phyloP scores from a whole-genome alignment of 2,797 vertebrate species.

The Dendrocincla fuliginosa region DNA sequence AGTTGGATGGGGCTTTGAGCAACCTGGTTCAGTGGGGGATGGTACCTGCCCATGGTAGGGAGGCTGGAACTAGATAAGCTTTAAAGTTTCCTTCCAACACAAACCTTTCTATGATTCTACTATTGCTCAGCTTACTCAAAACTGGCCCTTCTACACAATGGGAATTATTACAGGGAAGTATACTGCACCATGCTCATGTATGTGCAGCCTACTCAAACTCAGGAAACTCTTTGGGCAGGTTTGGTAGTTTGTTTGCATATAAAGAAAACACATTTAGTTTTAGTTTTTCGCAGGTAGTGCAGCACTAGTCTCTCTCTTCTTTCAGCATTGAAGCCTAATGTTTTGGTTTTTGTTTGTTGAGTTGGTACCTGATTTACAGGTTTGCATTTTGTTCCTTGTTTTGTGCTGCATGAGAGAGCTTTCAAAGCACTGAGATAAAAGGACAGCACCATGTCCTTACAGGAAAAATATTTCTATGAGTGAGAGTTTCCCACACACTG shows the following conservation, averaged over 20 bases:
- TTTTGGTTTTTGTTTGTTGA: not conserved
- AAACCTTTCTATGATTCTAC: not conserved
- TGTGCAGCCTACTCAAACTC: not conserved
- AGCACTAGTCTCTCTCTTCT: not conserved
- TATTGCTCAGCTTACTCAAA: not conserved
- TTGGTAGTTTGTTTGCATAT: not conserved
- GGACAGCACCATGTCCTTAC: fast-evolving
- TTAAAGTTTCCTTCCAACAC: not conserved
- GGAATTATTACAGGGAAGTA: not conserved
- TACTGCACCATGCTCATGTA: fast-evolving
- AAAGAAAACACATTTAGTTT: not conserved
- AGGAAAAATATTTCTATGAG: not conserved
- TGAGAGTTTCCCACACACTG: not conserved
- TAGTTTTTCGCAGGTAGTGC: not conserved
- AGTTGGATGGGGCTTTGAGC: not conserved
- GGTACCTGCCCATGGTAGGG: not conserved
- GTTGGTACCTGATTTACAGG: not conserved
- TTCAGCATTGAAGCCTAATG: not conserved
- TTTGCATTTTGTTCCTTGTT: not conserved
- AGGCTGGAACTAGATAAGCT: not conserved
- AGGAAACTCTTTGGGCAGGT: not conserved
- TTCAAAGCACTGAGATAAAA: not conserved
- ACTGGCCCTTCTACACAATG: not conserved
- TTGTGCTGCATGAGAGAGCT: not conserved
- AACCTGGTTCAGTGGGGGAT: fast-evolving